Base-by-base conservation (phyloP, 2,797 vertebrate genomes). In the Lateolabrax maculatus region DNA sequence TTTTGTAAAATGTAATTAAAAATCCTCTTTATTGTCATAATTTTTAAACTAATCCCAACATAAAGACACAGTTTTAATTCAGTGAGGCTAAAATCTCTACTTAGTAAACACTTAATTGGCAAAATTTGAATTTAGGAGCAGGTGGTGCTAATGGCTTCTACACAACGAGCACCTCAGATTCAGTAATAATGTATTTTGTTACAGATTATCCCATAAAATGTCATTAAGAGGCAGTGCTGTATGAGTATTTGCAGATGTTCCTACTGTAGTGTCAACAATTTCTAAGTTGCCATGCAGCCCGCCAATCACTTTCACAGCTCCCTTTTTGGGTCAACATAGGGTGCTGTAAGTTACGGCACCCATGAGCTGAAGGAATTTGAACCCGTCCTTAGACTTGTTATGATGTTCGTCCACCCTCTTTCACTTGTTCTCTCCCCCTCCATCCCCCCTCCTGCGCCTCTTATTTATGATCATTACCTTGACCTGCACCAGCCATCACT, bases 401-500 rank as follows among this genome's bases (percentile, higher is more conserved):
- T 88, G 83, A 84, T 83, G 61, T 84, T 79, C 74, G 27, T 53
- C 25, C 56, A 39, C 67, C 36, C 66, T 77, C 79, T 77, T 81
- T 78, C 79, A 64, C 75, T 74, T 66, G 57, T n/a, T 27, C 70
- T 8, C 8, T 48, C 51, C 19, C 37, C 8, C 31, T 21, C 29
- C 19, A 23, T 3, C 60, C 34, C 63, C 36, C 71, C 79, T 73
- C 76, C 62, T 84, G 63, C 58, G 27, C 71, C 58, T 64, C 68
- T 90, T 91, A 93, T 93, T 93, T 92, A 93, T 91, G 86, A 85
- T 93, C 89, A 93, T 92, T 93, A 92, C 90, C 84, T 89, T 93
- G 89, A 91, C 92, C 91, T 82, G 83, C 80, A 71, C 46, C 83
- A 88, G 77, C 75, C 89, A 83, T 88, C 90, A 90, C 80, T 90